Percentiles rank a stretch among this genome's conserved stretches.
phyloP scores from a whole-genome alignment of 2,888 invertebrate species.

The Stegophylla sp. region DNA sequence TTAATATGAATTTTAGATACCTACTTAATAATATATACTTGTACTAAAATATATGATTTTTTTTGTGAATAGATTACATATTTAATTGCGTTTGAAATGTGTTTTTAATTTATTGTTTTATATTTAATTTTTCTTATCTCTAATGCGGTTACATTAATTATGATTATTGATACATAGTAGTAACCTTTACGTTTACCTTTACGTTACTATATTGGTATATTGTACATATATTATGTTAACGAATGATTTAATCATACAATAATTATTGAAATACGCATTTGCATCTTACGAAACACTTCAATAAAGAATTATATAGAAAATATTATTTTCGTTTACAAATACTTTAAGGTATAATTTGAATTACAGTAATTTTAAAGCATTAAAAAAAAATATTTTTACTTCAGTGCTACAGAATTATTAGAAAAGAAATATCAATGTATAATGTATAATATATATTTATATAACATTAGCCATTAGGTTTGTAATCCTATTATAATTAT shows the following conservation, averaged over 20 bases:
- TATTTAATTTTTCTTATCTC: no score
- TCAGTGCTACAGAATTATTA: no score
- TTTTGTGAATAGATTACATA: no score
- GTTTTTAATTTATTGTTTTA: no score
- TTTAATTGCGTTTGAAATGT: no score
- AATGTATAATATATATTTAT: no score
- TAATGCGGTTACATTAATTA: neutral
- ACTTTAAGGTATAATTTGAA: neutral
- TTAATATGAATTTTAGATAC: no score
- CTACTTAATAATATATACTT: no score
- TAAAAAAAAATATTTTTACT: neutral
- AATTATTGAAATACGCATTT: conserved; percentile 7
- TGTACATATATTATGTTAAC: neutral
- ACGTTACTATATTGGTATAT: neutral
- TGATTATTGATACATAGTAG: neutral
- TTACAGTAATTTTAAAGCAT: neutral
- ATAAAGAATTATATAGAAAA: neutral
- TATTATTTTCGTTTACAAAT: neutral
- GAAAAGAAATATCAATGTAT: no score
- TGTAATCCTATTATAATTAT: no score
- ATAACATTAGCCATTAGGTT: no score
- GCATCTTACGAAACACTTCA: neutral
- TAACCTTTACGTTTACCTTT: conserved; percentile 31
- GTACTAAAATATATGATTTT: no score
- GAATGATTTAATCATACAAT: neutral